These are phyloP conservation scores for Loris lydekkerianus DNA, from an alignment of 2,797 vertebrate species.

Conservation along the genomic window DNA sequence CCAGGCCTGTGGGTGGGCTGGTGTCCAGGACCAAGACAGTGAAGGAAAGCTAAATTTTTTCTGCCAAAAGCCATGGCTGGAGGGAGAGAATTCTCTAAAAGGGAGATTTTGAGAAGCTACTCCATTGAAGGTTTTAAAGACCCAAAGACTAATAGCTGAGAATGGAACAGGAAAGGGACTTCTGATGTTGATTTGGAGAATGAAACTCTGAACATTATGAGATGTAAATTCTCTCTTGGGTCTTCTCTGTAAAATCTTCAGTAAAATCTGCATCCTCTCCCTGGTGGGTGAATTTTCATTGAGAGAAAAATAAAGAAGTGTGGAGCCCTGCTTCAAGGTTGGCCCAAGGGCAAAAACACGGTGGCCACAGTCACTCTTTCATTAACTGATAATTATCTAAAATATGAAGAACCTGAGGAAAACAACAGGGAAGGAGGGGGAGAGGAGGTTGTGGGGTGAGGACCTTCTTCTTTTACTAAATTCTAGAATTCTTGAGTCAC, in stretches of 20 bases:
- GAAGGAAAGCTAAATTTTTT: not conserved
- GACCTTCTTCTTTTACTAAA: not conserved
- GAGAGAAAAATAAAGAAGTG: not conserved
- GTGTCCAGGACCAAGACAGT: not conserved
- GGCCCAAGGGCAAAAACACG: not conserved
- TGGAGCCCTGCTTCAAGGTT: not conserved
- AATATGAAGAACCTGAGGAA: not conserved
- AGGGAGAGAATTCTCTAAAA: not conserved
- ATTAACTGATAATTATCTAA: conserved; percentile 10
- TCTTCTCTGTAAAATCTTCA: conserved; percentile 14
- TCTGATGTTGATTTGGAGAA: not conserved
- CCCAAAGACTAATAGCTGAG: not conserved
- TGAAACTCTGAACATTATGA: not conserved
- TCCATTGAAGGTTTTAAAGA: not conserved
- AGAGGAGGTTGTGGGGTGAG: not conserved
- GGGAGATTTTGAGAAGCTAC: not conserved
- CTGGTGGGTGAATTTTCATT: not conserved
- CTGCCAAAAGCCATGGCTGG: not conserved
- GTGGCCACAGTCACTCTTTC: not conserved
- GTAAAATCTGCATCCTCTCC: not conserved
- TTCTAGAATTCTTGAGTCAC: not conserved
- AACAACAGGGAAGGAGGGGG: not conserved
- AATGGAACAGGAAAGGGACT: not conserved
- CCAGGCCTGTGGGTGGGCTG: not conserved
- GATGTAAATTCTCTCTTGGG: not conserved